Conservation (phyloP, 1,140 invertebrate species). For the Megathymus violae region DNA sequence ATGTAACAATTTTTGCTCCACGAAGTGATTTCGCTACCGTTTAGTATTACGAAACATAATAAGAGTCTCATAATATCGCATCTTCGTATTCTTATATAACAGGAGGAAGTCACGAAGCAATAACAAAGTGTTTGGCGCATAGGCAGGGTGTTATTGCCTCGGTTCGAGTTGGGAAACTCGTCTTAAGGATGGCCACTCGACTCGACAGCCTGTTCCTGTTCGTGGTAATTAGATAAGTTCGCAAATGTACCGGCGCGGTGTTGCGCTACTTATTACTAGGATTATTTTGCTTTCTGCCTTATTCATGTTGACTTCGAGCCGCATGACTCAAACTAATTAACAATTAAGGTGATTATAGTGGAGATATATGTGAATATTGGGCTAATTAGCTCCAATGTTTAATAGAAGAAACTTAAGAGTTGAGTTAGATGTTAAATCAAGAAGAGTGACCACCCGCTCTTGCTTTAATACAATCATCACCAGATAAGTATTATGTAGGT, state of each 20-base stretch:
- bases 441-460: no score
- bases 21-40: no score
- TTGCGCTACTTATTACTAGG: constrained; percentile 11
- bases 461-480: no score
- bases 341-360: neutral
- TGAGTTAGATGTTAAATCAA: no score
- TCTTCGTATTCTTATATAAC: constrained; percentile 22
- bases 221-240: constrained; percentile 64
- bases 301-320: neutral
- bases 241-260: constrained; percentile 44
- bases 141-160: constrained; percentile 35
- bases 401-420: no score
- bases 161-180: constrained; percentile 36
- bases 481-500: no score
- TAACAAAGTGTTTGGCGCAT: constrained; percentile 31
- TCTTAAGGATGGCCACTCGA: constrained; percentile 35
- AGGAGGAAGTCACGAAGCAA: constrained; percentile 21
- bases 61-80: constrained; percentile 1
- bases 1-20: no score
- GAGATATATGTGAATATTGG: neutral
- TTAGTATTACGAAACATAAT: constrained; percentile 2
- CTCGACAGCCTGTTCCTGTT: constrained; percentile 42
- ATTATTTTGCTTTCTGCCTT: neutral
- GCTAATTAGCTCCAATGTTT: no score
- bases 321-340: neutral